Conservation (phyloP, 2,797 vertebrate species). For the Onychomys torridus region DNA sequence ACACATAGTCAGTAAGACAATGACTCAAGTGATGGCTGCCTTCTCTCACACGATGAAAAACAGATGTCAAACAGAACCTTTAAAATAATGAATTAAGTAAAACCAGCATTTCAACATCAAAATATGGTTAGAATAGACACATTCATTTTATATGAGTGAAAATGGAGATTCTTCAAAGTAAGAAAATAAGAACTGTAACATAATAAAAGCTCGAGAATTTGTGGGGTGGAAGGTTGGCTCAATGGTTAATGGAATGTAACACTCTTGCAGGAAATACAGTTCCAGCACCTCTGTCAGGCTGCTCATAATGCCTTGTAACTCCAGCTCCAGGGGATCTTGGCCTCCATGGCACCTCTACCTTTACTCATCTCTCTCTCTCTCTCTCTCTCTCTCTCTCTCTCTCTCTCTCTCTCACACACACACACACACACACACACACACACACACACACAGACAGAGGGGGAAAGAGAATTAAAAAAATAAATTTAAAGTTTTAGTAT, state of each 20-base stretch:
- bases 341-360: not conserved
- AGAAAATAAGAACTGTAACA: not conserved
- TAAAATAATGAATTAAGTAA: not conserved
- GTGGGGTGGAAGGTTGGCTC: not conserved
- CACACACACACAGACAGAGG: not conserved
- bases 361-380: too few relatives aligned
- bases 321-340: not conserved
- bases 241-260: not conserved
- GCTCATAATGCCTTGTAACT: not conserved
- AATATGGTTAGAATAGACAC: slow-evolving; percentile 8
- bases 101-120: not conserved
- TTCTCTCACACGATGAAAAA: not conserved
- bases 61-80: not conserved
- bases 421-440: not conserved
- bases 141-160: slow-evolving; percentile 36
- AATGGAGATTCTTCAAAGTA: not conserved
- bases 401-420: too few relatives aligned
- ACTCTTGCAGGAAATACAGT: not conserved
- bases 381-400: too few relatives aligned
- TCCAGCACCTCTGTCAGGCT: not conserved
- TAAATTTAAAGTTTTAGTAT: not conserved
- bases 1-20: not conserved
- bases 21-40: not conserved
- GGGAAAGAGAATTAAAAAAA: not conserved
- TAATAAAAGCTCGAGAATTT: not conserved